Conservation (phyloP, 2,888 invertebrate species). For the Acleris sparsana region DNA sequence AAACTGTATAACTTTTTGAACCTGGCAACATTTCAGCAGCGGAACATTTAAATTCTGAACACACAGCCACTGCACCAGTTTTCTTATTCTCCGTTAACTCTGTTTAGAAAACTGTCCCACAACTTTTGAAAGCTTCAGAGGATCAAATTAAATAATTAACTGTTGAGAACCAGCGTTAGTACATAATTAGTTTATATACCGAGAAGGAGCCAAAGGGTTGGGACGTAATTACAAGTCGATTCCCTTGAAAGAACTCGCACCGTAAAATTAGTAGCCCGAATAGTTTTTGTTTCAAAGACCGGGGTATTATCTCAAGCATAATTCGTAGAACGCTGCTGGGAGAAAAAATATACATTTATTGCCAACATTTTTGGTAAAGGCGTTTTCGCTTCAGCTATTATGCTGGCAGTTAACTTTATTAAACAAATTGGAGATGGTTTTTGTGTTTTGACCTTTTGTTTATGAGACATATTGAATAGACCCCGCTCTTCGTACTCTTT, state of each 20-base stretch:
- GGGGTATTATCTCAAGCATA: not conserved
- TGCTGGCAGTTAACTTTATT: too few species aligned
- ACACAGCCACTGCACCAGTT: too few species aligned
- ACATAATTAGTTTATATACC: conserved; percentile 5
- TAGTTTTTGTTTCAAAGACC: conserved; percentile 3
- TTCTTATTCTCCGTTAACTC: too few species aligned
- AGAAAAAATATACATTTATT: not conserved
- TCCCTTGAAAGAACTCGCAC: not conserved
- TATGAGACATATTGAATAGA: too few species aligned
- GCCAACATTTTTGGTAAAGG: too few species aligned
- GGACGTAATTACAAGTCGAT: conserved; percentile 7
- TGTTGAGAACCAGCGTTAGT: conserved; percentile 4
- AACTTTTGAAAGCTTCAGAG: conserved; percentile 6
- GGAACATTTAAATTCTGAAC: too few species aligned
- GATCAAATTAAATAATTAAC: conserved; percentile 16
- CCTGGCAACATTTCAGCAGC: too few species aligned
- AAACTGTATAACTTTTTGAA: too few species aligned
- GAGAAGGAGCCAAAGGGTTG: conserved; percentile 1
- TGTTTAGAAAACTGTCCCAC: not conserved
- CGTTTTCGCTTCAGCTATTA: too few species aligned
- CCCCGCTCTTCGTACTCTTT: too few species aligned
- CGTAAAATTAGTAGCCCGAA: conserved; percentile 13
- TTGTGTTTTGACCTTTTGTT: too few species aligned
- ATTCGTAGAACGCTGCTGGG: not conserved
- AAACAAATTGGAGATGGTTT: too few species aligned